Evolutionary conservation across 2,888 invertebrate species (phyloP).

Genomic region (Dryadula phaetusa): DNA sequence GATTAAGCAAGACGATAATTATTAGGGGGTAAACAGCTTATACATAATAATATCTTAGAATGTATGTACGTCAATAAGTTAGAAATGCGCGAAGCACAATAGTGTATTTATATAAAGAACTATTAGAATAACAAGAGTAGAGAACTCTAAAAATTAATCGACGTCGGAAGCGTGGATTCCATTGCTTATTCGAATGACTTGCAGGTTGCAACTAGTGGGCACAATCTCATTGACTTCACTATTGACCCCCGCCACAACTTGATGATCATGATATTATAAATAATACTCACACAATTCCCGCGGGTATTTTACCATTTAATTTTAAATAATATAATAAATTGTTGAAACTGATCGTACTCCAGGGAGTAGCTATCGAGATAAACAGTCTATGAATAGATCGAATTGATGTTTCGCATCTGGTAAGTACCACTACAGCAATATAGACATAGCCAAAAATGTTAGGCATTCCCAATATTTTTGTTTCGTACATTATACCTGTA

Average conservation of each 20-base stretch:
- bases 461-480: neutral
- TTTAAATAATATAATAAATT: constrained; percentile 60
- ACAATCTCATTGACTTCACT: constrained; percentile 81
- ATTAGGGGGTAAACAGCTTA: constrained; percentile 50
- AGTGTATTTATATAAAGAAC: constrained; percentile 17
- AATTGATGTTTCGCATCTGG: constrained; percentile 32
- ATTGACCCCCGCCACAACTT: constrained; percentile 73
- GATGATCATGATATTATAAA: constrained; percentile 76
- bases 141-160: constrained; percentile 56
- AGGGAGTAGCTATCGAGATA: constrained; percentile 51
- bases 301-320: constrained; percentile 62
- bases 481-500: neutral
- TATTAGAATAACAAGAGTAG: constrained; percentile 26
- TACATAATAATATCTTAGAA: neutral
- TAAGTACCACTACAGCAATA: constrained; percentile 1
- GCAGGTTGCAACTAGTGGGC: constrained; percentile 76
- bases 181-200: constrained; percentile 77
- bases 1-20: constrained; percentile 75
- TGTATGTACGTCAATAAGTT: neutral
- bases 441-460: constrained; percentile 2
- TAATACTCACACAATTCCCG: constrained; percentile 74
- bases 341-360: constrained; percentile 71
- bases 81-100: neutral
- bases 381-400: constrained; percentile 25
- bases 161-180: constrained; percentile 79